phyloP scores from a whole-genome alignment of 53 echinoderm and acorn worm genomes.

The Holothuria scabra region DNA sequence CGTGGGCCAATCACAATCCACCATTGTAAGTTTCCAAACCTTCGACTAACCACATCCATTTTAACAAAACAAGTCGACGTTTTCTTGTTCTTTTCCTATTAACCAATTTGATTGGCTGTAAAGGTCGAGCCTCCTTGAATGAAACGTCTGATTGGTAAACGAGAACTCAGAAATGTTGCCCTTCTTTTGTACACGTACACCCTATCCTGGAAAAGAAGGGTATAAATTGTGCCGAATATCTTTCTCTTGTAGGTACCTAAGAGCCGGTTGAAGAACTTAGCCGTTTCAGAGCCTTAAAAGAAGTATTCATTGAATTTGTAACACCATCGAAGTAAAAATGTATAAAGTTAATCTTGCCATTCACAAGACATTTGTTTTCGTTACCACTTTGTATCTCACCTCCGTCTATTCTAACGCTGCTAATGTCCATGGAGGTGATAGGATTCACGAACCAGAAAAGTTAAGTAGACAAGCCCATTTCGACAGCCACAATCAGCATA shows the following conservation, averaged over 20 bases:
- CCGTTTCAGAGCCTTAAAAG: not conserved
- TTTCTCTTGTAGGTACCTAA: too few relatives aligned
- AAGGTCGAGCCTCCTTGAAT: slow-evolving; percentile 9
- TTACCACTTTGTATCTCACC: slow-evolving; percentile 28
- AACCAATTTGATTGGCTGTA: not conserved
- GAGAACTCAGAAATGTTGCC: not conserved
- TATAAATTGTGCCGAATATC: not conserved
- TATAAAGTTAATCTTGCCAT: not conserved
- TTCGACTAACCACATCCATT: not conserved
- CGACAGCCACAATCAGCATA: slow-evolving; percentile 75
- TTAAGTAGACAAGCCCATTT: slow-evolving; percentile 81
- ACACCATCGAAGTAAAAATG: not conserved
- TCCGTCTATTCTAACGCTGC: slow-evolving; percentile 59
- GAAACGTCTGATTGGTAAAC: slow-evolving; percentile 17
- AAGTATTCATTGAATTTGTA: slow-evolving; percentile 7
- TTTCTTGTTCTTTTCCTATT: not conserved
- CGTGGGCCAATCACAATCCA: slow-evolving; percentile 17
- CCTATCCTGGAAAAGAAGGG: not conserved
- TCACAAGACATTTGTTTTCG: slow-evolving; percentile 8
- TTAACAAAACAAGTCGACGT: not conserved
- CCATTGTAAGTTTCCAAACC: not conserved
- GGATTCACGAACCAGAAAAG: slow-evolving; percentile 77
- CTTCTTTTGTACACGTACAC: slow-evolving; percentile 4
- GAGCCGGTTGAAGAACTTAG: too few relatives aligned
- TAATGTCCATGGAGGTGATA: slow-evolving; percentile 44